Percentiles rank a stretch among this genome's conserved stretches.
phyloP scores from a whole-genome alignment of 2,113 vertebrate species.

The Rhynchomys soricoides region DNA sequence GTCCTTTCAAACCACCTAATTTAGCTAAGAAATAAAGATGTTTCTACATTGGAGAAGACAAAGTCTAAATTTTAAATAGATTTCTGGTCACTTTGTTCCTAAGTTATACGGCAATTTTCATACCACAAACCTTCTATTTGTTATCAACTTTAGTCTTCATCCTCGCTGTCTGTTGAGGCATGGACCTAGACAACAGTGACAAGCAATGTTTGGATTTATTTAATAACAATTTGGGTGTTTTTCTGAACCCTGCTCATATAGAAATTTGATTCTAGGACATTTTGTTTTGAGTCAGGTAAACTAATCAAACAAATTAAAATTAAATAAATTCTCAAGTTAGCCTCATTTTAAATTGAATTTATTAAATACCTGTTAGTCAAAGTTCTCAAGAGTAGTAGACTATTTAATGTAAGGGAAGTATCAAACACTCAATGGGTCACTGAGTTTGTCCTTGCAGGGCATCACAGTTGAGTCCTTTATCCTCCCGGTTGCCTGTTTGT shows the following conservation, averaged over 20 bases:
- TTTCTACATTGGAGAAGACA: conserved; percentile 59
- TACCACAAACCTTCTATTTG: conserved; percentile 10
- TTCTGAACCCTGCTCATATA: conserved; percentile 56
- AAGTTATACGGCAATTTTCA: conserved; percentile 39
- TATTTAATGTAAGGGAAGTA: neutral
- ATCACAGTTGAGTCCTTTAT: conserved; percentile 37
- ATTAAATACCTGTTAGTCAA: conserved; percentile 20
- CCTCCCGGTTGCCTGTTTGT: conserved; percentile 15
- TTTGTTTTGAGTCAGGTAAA: conserved; percentile 67
- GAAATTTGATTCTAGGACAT: conserved; percentile 67
- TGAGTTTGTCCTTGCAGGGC: conserved; percentile 8
- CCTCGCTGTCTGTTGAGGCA: conserved; percentile 59
- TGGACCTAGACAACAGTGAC: conserved; percentile 16
- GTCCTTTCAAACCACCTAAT: conserved; percentile 60
- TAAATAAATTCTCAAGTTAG: conserved; percentile 7
- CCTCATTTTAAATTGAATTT: conserved; percentile 52
- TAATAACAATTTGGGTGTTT: conserved; percentile 39
- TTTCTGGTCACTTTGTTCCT: conserved; percentile 44
- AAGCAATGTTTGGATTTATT: conserved; percentile 30
- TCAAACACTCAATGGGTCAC: neutral
- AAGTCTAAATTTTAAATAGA: conserved; percentile 56
- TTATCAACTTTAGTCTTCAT: conserved; percentile 46
- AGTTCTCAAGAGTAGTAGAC: neutral
- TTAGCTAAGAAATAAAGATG: conserved; percentile 59
- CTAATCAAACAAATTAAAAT: conserved; percentile 55